A percentile compares a stretch with the other conserved stretches of the same genome.
Evolutionary conservation across 1,140 invertebrate genomes (phyloP).

Genomic region (Colletes gigas): DNA sequence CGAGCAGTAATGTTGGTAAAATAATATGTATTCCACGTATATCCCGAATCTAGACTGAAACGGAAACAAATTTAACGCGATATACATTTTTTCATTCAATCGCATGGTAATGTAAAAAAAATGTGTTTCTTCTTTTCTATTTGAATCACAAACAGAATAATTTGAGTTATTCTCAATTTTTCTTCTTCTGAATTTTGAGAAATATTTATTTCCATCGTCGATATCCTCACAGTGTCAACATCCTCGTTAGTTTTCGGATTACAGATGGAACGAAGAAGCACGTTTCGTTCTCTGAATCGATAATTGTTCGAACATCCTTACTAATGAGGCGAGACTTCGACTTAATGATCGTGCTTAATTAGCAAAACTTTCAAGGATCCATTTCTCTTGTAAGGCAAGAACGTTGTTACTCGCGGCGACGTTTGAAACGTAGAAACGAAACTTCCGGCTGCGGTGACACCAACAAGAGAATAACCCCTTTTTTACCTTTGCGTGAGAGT

Average conservation of each 20-base stretch:
- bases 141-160: too few species aligned
- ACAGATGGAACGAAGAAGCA: slow-evolving; percentile 22
- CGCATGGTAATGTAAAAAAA: too few species aligned
- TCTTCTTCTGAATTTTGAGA: too few species aligned
- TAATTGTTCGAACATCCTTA: slow-evolving; percentile 61
- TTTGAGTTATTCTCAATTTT: too few species aligned
- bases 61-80: background rate
- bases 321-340: slow-evolving; percentile 60
- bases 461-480: background rate
- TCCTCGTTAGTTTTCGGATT: slow-evolving; percentile 22
- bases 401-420: slow-evolving; percentile 24
- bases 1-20: background rate
- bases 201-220: too few species aligned
- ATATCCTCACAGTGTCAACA: background rate
- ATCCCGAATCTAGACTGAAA: background rate
- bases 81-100: too few species aligned
- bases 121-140: too few species aligned
- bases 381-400: slow-evolving; percentile 23
- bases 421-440: slow-evolving; percentile 16
- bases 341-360: slow-evolving; percentile 63
- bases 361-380: slow-evolving; percentile 59
- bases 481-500: background rate
- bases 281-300: slow-evolving; percentile 40
- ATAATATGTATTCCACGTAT: background rate
- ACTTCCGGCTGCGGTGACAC: background rate